Conservation (phyloP, 2,113 vertebrate species). For the Pterocles gutturalis region DNA sequence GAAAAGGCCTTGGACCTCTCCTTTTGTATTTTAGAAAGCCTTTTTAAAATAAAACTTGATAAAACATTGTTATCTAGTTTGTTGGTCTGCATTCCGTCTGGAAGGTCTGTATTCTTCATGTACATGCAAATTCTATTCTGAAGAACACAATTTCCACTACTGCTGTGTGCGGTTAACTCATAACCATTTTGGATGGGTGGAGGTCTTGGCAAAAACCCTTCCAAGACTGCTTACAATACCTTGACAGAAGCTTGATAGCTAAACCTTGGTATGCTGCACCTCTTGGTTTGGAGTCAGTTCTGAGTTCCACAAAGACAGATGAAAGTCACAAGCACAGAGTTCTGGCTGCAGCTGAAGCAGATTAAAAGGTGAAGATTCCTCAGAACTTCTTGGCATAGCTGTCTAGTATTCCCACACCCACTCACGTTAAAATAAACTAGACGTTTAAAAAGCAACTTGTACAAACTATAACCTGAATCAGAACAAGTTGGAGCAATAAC, state of each 20-base stretch:
- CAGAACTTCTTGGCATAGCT: neutral
- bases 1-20: neutral
- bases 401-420: fast-evolving
- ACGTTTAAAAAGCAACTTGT: neutral
- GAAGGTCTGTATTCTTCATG: neutral
- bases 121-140: neutral
- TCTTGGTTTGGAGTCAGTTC: neutral
- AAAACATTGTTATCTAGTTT: neutral
- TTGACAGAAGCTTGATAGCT: neutral
- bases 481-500: neutral
- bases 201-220: neutral
- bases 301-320: fast-evolving
- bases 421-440: fast-evolving
- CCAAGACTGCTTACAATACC: neutral
- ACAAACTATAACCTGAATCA: too few species aligned
- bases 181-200: neutral
- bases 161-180: fast-evolving
- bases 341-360: neutral
- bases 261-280: neutral
- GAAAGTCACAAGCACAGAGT: neutral
- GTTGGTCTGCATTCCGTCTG: neutral
- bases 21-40: neutral
- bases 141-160: neutral
- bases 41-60: conserved; percentile 50
- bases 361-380: neutral